Percentiles rank a stretch among this genome's conserved stretches.
phyloP scores from a whole-genome alignment of 2,888 invertebrate species.

The Pocota personata region DNA sequence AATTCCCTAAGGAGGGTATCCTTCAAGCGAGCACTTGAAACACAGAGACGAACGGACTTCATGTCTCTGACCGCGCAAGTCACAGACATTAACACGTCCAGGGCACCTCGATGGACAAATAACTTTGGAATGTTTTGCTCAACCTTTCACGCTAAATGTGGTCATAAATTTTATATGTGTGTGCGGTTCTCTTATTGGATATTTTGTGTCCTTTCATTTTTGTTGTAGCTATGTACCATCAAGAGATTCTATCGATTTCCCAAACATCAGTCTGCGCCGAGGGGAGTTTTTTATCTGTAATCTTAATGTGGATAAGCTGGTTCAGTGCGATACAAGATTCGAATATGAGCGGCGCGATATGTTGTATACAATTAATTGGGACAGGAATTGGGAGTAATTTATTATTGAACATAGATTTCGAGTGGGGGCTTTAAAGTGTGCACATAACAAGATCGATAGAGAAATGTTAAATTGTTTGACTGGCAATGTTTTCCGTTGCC shows the following conservation, averaged over 20 bases:
- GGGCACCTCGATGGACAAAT: conserved; percentile 67
- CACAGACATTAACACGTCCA: conserved; percentile 52
- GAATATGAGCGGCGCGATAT: conserved; percentile 5
- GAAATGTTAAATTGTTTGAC: not conserved
- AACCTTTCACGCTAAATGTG: conserved; percentile 73
- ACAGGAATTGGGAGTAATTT: conserved; percentile 55
- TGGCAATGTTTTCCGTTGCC: no score
- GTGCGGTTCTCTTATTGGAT: not conserved
- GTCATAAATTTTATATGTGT: conserved; percentile 61
- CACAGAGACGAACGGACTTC: conserved; percentile 22
- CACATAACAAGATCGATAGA: not conserved
- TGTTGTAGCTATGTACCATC: conserved; percentile 21
- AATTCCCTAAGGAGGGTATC: conserved; percentile 28
- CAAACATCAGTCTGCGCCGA: conserved; percentile 18
- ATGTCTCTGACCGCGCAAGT: conserved; percentile 20
- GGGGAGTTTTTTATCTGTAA: conserved; percentile 44
- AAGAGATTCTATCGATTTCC: conserved; percentile 60
- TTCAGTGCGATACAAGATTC: conserved; percentile 47
- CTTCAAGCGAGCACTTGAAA: conserved; percentile 3
- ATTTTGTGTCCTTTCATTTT: not conserved
- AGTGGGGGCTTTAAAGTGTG: not conserved
- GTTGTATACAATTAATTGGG: conserved; percentile 44
- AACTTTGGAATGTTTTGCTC: conserved; percentile 73
- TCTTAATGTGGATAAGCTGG: conserved; percentile 67
- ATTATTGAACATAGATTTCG: not conserved